Evolutionary conservation across 2,888 invertebrate species (phyloP).

Genomic region (Catocala fraxini): DNA sequence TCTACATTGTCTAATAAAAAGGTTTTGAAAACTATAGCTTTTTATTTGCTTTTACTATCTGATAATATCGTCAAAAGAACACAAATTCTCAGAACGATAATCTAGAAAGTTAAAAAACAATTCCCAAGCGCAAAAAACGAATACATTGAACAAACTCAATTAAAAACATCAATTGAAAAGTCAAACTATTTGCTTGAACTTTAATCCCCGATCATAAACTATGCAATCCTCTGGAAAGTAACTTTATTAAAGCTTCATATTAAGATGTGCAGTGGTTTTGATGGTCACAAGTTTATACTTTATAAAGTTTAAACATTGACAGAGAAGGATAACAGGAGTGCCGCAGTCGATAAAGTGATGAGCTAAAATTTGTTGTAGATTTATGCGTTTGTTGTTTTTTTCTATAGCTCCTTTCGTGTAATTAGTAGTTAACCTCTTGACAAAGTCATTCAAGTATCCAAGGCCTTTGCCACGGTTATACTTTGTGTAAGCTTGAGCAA

Average conservation of each 20-base stretch:
- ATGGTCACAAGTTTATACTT: constrained; percentile 63
- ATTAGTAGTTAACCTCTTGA: neutral
- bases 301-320: constrained; percentile 70
- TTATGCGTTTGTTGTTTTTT: constrained; percentile 37
- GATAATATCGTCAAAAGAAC: neutral
- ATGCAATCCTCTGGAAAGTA: constrained; percentile 41
- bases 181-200: constrained; percentile 42
- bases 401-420: neutral
- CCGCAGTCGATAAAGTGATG: constrained; percentile 52
- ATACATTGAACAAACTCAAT: constrained; percentile 31
- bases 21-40: too few relatives aligned
- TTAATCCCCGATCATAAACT: constrained; percentile 45
- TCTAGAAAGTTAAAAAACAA: neutral
- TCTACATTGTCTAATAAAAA: too few relatives aligned
- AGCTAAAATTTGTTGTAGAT: constrained; percentile 50
- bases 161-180: constrained; percentile 46
- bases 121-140: neutral
- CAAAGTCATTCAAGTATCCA: too few relatives aligned
- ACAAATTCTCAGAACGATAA: neutral
- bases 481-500: too few relatives aligned
- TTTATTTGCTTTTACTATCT: too few relatives aligned
- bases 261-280: constrained; percentile 50
- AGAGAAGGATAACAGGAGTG: constrained; percentile 66
- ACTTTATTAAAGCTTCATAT: constrained; percentile 58
- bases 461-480: too few relatives aligned